Evolutionary conservation across 2,797 vertebrate genomes (phyloP), one percentile per base, ranked within the genome.

Genomic region (Podargus strigoides): DNA sequence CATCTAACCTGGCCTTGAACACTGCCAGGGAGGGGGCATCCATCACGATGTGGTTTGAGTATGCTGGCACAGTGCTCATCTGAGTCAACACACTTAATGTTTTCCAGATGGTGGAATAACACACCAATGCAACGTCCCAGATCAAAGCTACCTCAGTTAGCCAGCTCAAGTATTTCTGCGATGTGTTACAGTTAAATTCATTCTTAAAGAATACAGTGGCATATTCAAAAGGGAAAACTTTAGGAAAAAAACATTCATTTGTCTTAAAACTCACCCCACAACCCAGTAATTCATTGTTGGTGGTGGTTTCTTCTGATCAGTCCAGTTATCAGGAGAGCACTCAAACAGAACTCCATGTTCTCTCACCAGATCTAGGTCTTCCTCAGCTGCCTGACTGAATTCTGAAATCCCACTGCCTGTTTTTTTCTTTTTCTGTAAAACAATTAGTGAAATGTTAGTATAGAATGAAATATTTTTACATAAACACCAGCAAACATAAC

Each of bases 261-360:
- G 24, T 53, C 30, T 75, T 19, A 36, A n/a, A 41, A 96, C 98
- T 42, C 98, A 99, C 99, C 99, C 99, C 36, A 99, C 98, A 58
- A 99, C 99, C 99, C 99, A 99, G 98, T 99, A 99, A 30, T 97
- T 98, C 98, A 99, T 98, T 60, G 98, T 98, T 77, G 99, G 99
- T 19, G 98, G 98, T 4, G 98, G 95, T 92, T 98, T 99, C 97
- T 98, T 99, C 97, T 98, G 98, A 94, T 99, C 99, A 1, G 98
- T 98, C 99, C 99, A 99, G 97, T 98, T 99, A 84, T 99, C 98
- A 14, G 99, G 98, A 96, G 98, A 98, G 93, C 98, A 99, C 96
- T 99, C 99, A 97, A 99, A 99, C 92, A 99, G 95, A 60, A 99
- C 98, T 4, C 99, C 99, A 1, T 99, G 98, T 96, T 99, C 99